Base-by-base conservation (phyloP, 2,888 invertebrate species). In the Electrophaes corylata region DNA sequence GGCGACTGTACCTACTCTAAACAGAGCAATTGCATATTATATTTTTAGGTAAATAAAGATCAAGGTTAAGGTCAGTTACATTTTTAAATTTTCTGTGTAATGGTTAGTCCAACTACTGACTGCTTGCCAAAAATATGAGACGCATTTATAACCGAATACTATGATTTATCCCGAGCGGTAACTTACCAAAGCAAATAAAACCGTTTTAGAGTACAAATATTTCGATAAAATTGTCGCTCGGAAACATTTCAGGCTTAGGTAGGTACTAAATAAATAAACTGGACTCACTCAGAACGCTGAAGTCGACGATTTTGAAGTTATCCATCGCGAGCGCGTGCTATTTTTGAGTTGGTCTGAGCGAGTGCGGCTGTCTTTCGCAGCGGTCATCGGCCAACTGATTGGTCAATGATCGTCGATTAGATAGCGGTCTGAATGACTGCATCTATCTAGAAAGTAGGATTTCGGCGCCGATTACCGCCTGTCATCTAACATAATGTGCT, bases 311-410 rank as follows among this genome's bases (percentile, higher is more conserved):
- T 76, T 84, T 72, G 65, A 76, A 88, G 64, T 77, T 76, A 70
- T 81, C 88, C 88, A 88, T 89, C 39, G 12, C 55, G 68, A 66
- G 62, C 64, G 70, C 66, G 67, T 72, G 62, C 51, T 59, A 52
- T 58, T 52, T 33, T 33, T 44, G 43, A 41, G 49, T 23, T 62
- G 55, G 23, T 62, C 47, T 26, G 45, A 48, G 59, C 49, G 63
- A 51, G 67, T 56, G 71, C 81, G 83, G 70, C 71, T 75, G 64
- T 58, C 69, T 65, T 71, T 65, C 66, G 61, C 69, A 66, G 78
- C 83, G 83, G 82, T 84, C 85, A 79, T 75, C 81, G 83, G 70
- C 79, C 83, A 78, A 91, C 88, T 91, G 86, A 86, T 87, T 83
- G 80, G 70, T 75, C 76, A 85, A 85, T 79, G 80, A 84, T 86